Evolutionary conservation across 2,888 invertebrate genomes (phyloP).

Genomic region (Pollenia angustigena): DNA sequence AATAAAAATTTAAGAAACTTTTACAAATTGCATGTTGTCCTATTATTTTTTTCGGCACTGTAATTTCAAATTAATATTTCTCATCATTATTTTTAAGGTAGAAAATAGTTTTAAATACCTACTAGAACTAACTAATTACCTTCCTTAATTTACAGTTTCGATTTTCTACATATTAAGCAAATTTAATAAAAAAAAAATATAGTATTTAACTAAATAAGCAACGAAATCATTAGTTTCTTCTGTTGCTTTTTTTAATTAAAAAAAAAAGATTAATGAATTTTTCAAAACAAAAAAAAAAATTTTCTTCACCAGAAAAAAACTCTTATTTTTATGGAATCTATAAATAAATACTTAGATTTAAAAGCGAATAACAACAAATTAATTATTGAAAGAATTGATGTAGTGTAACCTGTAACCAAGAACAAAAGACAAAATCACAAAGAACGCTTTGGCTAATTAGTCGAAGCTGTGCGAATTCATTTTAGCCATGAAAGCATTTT

Average conservation of each 20-base stretch:
- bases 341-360: too few species aligned
- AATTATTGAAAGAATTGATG: neutral
- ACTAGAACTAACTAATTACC: conserved; percentile 26
- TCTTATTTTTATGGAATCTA: too few species aligned
- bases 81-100: neutral
- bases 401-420: too few species aligned
- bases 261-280: conserved; percentile 21
- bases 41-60: too few species aligned
- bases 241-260: neutral
- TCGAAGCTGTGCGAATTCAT: neutral
- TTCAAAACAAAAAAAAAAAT: neutral
- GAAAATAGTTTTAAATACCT: neutral
- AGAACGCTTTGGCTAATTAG: conserved; percentile 4
- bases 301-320: too few species aligned
- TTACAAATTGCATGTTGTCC: too few species aligned
- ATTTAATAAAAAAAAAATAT: neutral
- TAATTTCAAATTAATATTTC: neutral
- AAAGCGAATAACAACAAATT: neutral
- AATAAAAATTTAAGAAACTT: too few species aligned
- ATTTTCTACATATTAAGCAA: neutral
- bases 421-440: too few species aligned
- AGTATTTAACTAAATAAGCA: neutral
- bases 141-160: conserved; percentile 22
- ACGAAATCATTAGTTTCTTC: neutral
- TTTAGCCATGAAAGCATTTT: neutral